Evolutionary conservation across 2,888 invertebrate genomes (phyloP), one percentile per base, ranked within the genome.

Genomic region (Mimas tiliae): DNA sequence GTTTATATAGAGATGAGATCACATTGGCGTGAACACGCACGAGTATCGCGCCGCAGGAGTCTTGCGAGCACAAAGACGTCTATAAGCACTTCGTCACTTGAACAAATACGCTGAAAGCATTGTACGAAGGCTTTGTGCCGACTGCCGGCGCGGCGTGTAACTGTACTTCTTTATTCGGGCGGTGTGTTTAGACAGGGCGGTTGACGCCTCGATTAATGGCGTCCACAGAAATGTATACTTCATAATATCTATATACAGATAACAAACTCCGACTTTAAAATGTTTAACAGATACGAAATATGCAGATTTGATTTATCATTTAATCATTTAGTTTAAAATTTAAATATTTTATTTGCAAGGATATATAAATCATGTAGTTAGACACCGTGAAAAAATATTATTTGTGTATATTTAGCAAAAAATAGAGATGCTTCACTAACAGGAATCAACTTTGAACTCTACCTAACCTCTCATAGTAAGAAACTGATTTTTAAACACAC

Each of bases 131-230:
- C 78, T 84, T 79, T 81, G 81, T 80, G 80, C 79, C 77, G 75
- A 80, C 27, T 80, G 80, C 79, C 77, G 75, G 79, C 77, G 76
- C 77, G 75, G 79, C 77, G 76, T 76, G 74, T 88, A 89, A 89
- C 89, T 87, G 88, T 85, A 84, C 72, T 81, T 76, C 78, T 84
- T 87, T 86, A 81, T 81, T 74, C 80, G 74, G 79, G 80, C 80
- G 80, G 79, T 78, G 72, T 89, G 81, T 90, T 90, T 88, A 75
- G 81, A 87, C 86, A 86, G 78, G 75, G 82, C 81, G 78, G 83
- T 84, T 88, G 83, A 88, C 86, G 86, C 84, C 82, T 85, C 84
- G 83, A 86, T 88, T 87, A 87, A 88, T 87, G 83, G 86, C 74
- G 47, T 47, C 33, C 53, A 42, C 19, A 51, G 47, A 53, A 66